Conservation (phyloP, 2,888 invertebrate genomes). For the Polyommatus iphigenia region DNA sequence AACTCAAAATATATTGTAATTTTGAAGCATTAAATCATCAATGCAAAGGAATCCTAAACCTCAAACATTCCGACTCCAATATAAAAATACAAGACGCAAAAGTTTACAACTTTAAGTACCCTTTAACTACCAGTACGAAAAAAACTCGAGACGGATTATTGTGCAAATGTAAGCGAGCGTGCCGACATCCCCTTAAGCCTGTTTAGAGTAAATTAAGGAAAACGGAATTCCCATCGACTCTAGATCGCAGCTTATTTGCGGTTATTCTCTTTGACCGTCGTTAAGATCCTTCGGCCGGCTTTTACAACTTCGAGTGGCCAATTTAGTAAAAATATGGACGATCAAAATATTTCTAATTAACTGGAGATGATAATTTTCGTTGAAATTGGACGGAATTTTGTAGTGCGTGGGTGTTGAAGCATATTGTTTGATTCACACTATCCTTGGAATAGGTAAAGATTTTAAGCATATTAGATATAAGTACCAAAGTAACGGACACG, state of each 20-base stretch:
- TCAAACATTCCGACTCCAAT: constrained; percentile 1
- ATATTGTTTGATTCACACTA: no score
- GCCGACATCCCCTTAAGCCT: constrained; percentile 65
- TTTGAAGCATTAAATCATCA: no score
- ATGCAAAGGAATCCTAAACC: neutral
- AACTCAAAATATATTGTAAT: no score
- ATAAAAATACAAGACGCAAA: constrained; percentile 13
- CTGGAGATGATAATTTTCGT: constrained; percentile 39
- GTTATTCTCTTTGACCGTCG: constrained; percentile 81
- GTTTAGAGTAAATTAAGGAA: constrained; percentile 76
- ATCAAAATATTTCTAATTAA: constrained; percentile 78
- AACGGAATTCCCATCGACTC: constrained; percentile 71
- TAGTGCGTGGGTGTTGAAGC: neutral
- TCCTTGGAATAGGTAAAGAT: no score
- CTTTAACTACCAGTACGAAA: constrained; percentile 25
- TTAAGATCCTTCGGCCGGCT: constrained; percentile 76
- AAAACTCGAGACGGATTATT: constrained; percentile 51
- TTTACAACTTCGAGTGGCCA: constrained; percentile 79
- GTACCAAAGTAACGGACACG: no score
- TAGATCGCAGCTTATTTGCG: constrained; percentile 79
- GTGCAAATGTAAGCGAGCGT: constrained; percentile 69
- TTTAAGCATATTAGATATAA: no score
- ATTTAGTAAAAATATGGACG: constrained; percentile 77
- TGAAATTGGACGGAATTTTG: neutral
- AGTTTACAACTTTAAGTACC: constrained; percentile 17